Conservation (phyloP, 2,797 vertebrate species). For the Rhadinocentrus ornatus region DNA sequence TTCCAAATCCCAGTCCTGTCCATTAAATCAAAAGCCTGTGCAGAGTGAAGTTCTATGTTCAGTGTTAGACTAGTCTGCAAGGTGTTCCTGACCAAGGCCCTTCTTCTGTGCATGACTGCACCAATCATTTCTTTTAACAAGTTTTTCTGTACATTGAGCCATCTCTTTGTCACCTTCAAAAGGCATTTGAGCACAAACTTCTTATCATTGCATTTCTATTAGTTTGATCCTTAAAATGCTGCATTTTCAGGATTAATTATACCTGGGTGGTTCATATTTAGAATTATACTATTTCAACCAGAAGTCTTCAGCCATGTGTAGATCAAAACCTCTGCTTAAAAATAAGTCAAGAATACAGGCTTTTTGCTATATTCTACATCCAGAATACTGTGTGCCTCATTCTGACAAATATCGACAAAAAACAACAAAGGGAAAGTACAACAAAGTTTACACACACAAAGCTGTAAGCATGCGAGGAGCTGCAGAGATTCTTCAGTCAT, state of each 20-base stretch:
- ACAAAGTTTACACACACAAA: constrained; percentile 28
- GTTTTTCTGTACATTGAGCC: background rate
- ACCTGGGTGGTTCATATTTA: background rate
- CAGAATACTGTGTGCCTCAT: background rate
- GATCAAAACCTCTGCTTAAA: background rate
- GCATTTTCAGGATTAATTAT: background rate
- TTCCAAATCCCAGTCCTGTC: constrained; percentile 26
- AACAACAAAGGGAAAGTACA: constrained; percentile 46
- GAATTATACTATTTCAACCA: background rate
- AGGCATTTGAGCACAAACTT: constrained; percentile 3
- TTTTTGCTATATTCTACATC: background rate
- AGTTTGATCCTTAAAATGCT: background rate
- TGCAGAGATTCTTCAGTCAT: constrained; percentile 38
- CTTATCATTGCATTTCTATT: background rate
- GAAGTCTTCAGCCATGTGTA: background rate
- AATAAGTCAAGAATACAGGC: background rate
- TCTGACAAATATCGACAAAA: background rate
- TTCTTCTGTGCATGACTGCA: constrained; percentile 7
- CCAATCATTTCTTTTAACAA: background rate
- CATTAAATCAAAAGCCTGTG: constrained; percentile 39
- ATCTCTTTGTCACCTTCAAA: background rate
- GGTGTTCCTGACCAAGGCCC: constrained; percentile 57
- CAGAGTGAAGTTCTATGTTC: constrained; percentile 29
- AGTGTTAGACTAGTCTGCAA: constrained; percentile 45
- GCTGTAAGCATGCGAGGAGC: constrained; percentile 44